phyloP scores from a whole-genome alignment of 2,888 invertebrate species.

The Perdita meconis region DNA sequence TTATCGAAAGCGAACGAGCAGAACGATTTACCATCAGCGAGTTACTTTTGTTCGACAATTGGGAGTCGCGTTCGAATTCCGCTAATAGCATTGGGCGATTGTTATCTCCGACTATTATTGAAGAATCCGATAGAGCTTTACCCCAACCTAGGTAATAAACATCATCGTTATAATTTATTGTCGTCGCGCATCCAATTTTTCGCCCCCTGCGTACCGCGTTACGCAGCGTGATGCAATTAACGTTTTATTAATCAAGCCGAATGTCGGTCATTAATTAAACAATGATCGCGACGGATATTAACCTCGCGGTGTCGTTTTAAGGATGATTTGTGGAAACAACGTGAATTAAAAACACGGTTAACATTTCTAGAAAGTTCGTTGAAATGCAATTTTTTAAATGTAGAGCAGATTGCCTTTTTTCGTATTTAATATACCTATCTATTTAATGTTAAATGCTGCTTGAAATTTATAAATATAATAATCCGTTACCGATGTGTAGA shows the following conservation, averaged over 20 bases:
- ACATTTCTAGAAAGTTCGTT: no score
- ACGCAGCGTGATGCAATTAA: not conserved
- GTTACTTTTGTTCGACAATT: not conserved
- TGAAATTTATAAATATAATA: no score
- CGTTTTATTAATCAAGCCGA: not conserved
- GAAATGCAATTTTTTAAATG: no score
- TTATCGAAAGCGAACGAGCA: not conserved
- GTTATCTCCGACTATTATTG: constrained; percentile 11
- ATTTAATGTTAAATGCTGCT: no score
- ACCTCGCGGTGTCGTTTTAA: not conserved
- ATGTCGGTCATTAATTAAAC: not conserved
- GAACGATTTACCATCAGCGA: not conserved
- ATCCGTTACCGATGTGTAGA: no score
- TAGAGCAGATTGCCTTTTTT: no score
- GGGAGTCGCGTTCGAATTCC: not conserved
- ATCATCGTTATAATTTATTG: not conserved
- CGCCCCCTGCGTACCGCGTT: not conserved
- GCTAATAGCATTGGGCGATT: constrained; percentile 8
- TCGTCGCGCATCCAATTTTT: not conserved
- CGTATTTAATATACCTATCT: no score
- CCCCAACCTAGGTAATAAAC: not conserved
- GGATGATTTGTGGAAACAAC: not conserved
- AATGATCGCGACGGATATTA: not conserved
- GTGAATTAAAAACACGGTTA: not conserved
- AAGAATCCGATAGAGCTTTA: not conserved